Percentiles rank a stretch among this genome's conserved stretches.
Evolutionary conservation across 2,797 vertebrate genomes (phyloP).

Genomic region (Pangasius larnaudii): DNA sequence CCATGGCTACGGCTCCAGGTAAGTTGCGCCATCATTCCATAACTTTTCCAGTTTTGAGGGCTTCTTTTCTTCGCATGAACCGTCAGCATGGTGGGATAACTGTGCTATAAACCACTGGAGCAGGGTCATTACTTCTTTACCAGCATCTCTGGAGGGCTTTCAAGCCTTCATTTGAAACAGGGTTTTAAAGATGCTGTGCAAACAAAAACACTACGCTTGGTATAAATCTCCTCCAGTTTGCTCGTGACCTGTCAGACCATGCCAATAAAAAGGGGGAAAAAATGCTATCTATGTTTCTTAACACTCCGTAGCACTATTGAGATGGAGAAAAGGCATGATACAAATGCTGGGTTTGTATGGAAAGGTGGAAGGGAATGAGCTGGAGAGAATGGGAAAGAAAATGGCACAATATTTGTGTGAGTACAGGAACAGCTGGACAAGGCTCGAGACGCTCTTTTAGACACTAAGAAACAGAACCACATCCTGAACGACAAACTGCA

Average conservation of each 20-base stretch:
- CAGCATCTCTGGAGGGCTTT: constrained; percentile 69
- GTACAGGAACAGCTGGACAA: constrained; percentile 77
- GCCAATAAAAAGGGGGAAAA: constrained; percentile 53
- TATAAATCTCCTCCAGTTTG: constrained; percentile 67
- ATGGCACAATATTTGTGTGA: constrained; percentile 14
- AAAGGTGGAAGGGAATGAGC: constrained; percentile 14
- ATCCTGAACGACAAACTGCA: constrained; percentile 68
- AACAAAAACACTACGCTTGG: constrained; percentile 68
- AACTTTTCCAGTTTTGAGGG: constrained; percentile 56
- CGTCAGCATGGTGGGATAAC: constrained; percentile 61
- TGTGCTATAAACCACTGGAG: constrained; percentile 66
- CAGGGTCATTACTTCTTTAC: constrained; percentile 69
- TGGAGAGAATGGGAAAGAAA: constrained; percentile 14
- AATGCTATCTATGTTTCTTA: constrained; percentile 20
- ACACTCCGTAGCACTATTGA: constrained; percentile 24
- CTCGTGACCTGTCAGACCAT: constrained; percentile 55
- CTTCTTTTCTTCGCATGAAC: constrained; percentile 62
- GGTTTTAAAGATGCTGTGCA: constrained; percentile 67
- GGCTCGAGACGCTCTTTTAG: constrained; percentile 70
- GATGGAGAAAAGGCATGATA: constrained; percentile 23
- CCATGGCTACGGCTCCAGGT: constrained; percentile 42
- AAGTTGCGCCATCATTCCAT: constrained; percentile 62
- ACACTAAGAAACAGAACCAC: constrained; percentile 75
- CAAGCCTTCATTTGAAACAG: constrained; percentile 58
- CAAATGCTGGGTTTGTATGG: not conserved